Evolutionary conservation across 2,113 vertebrate species (phyloP).

Genomic region (Redunca redunca): DNA sequence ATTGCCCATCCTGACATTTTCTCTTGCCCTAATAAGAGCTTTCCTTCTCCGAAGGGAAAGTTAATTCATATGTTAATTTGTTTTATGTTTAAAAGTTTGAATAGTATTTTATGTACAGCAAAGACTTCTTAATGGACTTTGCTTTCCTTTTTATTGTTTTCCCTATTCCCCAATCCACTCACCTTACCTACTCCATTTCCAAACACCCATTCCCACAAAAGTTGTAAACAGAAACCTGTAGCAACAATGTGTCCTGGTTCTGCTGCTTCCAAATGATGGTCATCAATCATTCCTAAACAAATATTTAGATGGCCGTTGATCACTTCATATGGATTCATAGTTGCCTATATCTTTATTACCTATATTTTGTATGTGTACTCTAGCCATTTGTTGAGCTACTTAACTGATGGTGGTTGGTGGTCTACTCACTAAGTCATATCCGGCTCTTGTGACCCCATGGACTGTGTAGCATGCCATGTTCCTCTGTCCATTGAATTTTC

Average conservation of each 20-base stretch:
- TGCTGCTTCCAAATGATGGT: background rate
- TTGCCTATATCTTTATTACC: background rate
- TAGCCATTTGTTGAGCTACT: background rate
- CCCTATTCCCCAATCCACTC: background rate
- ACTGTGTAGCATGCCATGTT: background rate
- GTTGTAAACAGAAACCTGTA: background rate
- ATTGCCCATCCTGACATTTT: background rate
- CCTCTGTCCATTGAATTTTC: background rate
- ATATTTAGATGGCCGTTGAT: background rate
- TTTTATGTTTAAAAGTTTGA: background rate
- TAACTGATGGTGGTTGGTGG: background rate
- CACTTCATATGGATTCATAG: conserved; percentile 1
- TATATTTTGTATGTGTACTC: background rate
- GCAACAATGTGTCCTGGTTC: background rate
- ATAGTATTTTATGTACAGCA: background rate
- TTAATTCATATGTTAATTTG: background rate
- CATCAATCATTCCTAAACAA: background rate
- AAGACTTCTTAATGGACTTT: background rate
- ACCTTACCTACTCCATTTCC: background rate
- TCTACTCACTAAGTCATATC: background rate
- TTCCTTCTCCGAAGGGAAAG: background rate
- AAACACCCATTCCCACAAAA: background rate
- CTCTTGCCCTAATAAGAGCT: background rate
- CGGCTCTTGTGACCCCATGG: background rate
- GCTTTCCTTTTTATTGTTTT: background rate